Conservation (phyloP, 1,140 invertebrate species). For the Dysdera silvatica region DNA sequence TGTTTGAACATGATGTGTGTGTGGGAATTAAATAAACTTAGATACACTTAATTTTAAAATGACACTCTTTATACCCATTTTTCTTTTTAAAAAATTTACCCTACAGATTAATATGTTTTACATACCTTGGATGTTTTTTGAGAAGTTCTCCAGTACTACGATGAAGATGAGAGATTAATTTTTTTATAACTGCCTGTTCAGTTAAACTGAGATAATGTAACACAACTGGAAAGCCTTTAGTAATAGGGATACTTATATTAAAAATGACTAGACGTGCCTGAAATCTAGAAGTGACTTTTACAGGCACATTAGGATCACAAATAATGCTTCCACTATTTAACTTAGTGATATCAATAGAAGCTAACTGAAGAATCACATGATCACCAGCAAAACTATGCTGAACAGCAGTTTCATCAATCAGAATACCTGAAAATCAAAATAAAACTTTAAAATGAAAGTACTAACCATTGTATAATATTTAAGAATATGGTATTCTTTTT, state of each 20-base stretch:
- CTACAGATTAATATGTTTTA: conserved; percentile 7
- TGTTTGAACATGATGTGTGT: no score
- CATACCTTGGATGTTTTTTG: conserved; percentile 72
- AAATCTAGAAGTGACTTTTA: conserved; percentile 69
- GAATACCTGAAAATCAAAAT: conserved; percentile 47
- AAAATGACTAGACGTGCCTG: conserved; percentile 89
- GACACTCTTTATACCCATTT: no score
- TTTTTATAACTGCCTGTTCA: conserved; percentile 78
- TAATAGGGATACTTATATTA: conserved; percentile 82
- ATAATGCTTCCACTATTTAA: conserved; percentile 76
- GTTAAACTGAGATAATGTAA: conserved; percentile 84
- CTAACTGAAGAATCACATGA: conserved; percentile 70
- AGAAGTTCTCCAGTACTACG: conserved; percentile 84
- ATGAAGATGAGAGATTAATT: conserved; percentile 75
- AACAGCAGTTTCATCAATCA: conserved; percentile 62
- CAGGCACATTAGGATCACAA: conserved; percentile 67
- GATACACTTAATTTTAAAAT: no score
- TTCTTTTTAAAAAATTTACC: conserved; percentile 12
- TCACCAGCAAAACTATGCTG: conserved; percentile 87
- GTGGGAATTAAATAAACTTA: no score
- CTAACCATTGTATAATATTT: no score
- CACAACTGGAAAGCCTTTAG: conserved; percentile 62
- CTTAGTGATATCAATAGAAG: conserved; percentile 60
- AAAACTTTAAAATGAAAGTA: conserved; percentile 33
- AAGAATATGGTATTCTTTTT: no score